Conservation (phyloP, 1,140 invertebrate genomes). For the Dufourea novaeangliae region DNA sequence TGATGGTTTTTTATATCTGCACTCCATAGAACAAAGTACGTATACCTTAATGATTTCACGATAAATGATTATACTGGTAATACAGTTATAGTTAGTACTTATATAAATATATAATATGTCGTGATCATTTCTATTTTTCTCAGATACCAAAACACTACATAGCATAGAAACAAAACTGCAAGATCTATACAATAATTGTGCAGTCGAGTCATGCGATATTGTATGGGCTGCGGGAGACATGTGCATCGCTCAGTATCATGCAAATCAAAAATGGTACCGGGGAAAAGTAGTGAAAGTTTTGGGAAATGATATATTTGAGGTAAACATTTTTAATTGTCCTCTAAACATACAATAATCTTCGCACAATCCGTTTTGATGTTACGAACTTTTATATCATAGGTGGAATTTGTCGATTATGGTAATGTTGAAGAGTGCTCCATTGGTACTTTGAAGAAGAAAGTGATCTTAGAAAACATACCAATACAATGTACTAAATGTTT, state of each 20-base stretch:
- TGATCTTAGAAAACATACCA: slow-evolving; percentile 84
- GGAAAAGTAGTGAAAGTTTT: slow-evolving; percentile 72
- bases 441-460: slow-evolving; percentile 82
- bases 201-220: slow-evolving; percentile 78
- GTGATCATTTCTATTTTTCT: not conserved
- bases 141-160: not conserved
- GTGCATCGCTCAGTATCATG: slow-evolving; percentile 84
- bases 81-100: too few relatives aligned
- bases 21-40: slow-evolving; percentile 63
- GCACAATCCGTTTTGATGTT: slow-evolving; percentile 1
- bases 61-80: not conserved
- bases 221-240: slow-evolving; percentile 83
- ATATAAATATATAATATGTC: not conserved
- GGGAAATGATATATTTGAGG: slow-evolving; percentile 55
- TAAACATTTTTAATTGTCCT: slow-evolving; percentile 50
- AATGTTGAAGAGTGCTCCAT: slow-evolving; percentile 81
- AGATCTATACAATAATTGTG: slow-evolving; percentile 78
- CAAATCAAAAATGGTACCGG: slow-evolving; percentile 84
- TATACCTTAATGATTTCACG: not conserved
- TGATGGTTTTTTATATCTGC: slow-evolving; percentile 82
- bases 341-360: slow-evolving; percentile 22
- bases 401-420: slow-evolving; percentile 82
- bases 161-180: slow-evolving; percentile 72
- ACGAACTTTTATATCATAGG: slow-evolving; percentile 52
- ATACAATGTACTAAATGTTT: slow-evolving; percentile 77